Base-by-base conservation (phyloP, 2,113 vertebrate species). In the Paramormyrops kingsleyae region DNA sequence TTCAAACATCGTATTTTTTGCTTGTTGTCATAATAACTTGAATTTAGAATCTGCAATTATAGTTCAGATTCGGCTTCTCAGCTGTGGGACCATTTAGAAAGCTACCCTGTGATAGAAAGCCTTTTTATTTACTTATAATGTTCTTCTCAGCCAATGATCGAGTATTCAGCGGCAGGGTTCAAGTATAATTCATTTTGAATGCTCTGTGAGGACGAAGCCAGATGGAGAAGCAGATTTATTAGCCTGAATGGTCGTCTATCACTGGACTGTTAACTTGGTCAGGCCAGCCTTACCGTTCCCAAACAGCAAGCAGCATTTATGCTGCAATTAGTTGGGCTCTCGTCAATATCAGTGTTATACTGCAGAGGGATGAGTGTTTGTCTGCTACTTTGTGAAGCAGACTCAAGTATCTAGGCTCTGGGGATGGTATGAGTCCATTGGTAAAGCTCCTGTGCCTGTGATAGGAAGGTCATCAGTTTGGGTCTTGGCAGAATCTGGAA, bases 151-250 rank as follows among this genome's bases (percentile, higher is more conserved):
- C 49, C n/a, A 50, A 50, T 52, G 84, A 49, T 87, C 3, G 17
- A 52, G 24, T 87, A 24, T 87, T 87, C n/a, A 53, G 47, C n/a
- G 84, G 46, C 84, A 87, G 12, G 47, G 47, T 87, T 87, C 15
- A 87, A 52, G 46, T 52, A 17, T 87, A 49, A 49, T 52, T 52
- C 84, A 52, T 49, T 87, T n/a, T n/a, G 84, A 87, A 87, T 52
- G 84, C 12, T 46, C 39, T 15, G 84, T 49, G 7, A 87, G 49
- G 84, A 52, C 24, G 15, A n/a, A 87, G 84, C 84, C 84, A 87
- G 49, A 87, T 35, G 85, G 47, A 35, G 31, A 56, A 87, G 31
- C 47, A 53, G 50, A 87, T 87, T 87, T 87, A 87, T 53, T 87
- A n/a, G 27, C 85, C 85, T 21, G 85, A 53, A 87, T 53, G 85